Conservation (phyloP, 1,140 invertebrate species). For the Saccostrea glomerata region DNA sequence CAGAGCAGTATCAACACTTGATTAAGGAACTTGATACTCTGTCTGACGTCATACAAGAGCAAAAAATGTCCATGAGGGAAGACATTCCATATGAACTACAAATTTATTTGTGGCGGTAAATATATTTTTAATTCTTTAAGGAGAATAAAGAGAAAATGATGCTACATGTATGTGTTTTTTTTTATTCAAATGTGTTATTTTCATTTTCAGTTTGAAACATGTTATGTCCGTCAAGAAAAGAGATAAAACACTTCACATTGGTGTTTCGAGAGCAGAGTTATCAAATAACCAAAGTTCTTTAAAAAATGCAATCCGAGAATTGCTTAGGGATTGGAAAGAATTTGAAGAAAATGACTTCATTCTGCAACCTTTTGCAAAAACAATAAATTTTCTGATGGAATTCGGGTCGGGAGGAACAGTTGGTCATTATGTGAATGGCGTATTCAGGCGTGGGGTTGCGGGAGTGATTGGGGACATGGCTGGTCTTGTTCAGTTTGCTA, state of each 20-base stretch:
- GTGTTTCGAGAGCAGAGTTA: background rate
- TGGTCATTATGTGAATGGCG: background rate
- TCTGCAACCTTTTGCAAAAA: background rate
- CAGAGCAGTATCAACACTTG: background rate
- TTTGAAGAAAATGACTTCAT: background rate
- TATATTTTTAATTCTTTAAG: background rate
- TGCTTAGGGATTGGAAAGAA: background rate
- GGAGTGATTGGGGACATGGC: background rate
- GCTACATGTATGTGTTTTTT: background rate
- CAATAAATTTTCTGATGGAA: background rate
- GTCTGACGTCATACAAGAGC: background rate
- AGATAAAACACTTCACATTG: background rate
- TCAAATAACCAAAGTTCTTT: background rate
- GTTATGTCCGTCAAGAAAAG: background rate
- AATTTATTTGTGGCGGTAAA: background rate
- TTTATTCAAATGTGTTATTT: background rate
- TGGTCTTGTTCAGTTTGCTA: background rate
- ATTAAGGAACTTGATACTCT: background rate
- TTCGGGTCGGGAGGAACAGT: background rate
- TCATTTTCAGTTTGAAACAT: background rate
- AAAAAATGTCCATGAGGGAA: background rate
- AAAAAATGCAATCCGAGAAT: background rate
- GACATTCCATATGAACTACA: background rate
- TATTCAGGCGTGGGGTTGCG: background rate
- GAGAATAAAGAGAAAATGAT: background rate